phyloP scores from a whole-genome alignment of 2,113 vertebrate species.

The Anas platyrhynchos region DNA sequence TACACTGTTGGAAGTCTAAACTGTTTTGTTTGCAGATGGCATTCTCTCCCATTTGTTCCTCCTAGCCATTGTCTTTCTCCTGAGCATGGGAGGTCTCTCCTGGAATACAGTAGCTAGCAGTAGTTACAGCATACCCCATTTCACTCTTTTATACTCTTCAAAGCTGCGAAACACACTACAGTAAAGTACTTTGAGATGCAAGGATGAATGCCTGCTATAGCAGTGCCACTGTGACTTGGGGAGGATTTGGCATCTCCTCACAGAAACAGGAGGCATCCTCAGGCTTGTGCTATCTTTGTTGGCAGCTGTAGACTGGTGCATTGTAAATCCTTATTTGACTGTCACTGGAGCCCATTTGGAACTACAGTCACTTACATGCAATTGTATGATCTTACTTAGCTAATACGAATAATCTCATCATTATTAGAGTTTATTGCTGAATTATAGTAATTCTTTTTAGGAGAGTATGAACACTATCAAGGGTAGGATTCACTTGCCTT shows the following conservation, averaged over 20 bases:
- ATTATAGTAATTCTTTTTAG: neutral
- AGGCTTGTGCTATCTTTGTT: neutral
- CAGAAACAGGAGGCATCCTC: neutral
- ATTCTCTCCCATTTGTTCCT: neutral
- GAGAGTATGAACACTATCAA: neutral
- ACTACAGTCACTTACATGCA: neutral
- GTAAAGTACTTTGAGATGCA: neutral
- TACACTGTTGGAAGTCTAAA: neutral
- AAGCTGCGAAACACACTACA: neutral
- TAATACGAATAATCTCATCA: neutral
- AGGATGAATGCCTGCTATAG: neutral
- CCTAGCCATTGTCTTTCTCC: neutral
- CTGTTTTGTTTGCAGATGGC: neutral
- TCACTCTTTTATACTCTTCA: neutral
- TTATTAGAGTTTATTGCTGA: neutral
- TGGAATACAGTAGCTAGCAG: neutral
- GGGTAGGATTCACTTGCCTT: neutral
- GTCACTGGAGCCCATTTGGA: neutral
- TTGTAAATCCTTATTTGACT: neutral
- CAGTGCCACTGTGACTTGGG: neutral
- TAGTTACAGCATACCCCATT: neutral
- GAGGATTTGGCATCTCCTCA: neutral
- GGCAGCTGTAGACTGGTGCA: neutral
- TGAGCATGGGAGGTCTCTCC: neutral
- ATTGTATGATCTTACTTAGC: neutral